Evolutionary conservation across 2,113 vertebrate genomes (phyloP).

Genomic region (Trematomus loennbergii): DNA sequence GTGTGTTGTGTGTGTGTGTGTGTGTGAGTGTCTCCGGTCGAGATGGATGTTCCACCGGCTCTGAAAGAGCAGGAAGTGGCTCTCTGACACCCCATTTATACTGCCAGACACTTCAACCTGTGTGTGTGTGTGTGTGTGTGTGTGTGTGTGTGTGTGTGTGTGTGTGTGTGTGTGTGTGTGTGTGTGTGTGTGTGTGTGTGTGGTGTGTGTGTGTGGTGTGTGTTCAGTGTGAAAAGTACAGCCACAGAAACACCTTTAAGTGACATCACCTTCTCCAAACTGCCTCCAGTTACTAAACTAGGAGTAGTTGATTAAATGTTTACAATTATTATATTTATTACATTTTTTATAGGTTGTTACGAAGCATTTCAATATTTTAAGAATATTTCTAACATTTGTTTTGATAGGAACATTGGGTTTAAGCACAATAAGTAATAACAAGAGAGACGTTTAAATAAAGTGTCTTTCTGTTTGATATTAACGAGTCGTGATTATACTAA

Average conservation of each 20-base stretch:
- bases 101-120: conserved; percentile 59
- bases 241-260: not conserved
- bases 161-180: conserved; percentile 38
- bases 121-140: conserved; percentile 51
- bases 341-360: too few species aligned
- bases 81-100: conserved; percentile 67
- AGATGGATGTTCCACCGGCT: conserved; percentile 67
- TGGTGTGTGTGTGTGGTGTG: too few species aligned
- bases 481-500: not conserved
- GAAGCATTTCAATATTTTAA: not conserved
- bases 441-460: too few species aligned
- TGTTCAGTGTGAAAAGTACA: not conserved
- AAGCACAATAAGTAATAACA: too few species aligned
- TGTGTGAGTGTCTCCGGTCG: conserved; percentile 54
- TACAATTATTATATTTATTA: too few species aligned
- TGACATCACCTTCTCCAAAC: conserved; percentile 5
- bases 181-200: conserved; percentile 40
- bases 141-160: conserved; percentile 37
- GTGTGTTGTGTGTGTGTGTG: conserved; percentile 20
- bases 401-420: not conserved
- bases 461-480: too few species aligned
- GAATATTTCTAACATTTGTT: not conserved
- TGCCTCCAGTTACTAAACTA: too few species aligned
- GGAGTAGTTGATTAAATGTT: too few species aligned
- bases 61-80: conserved; percentile 82